A percentile compares a stretch with the other conserved stretches of the same genome.
Evolutionary conservation across 2,797 vertebrate genomes (phyloP).

Genomic region (Lacerta bilineata): DNA sequence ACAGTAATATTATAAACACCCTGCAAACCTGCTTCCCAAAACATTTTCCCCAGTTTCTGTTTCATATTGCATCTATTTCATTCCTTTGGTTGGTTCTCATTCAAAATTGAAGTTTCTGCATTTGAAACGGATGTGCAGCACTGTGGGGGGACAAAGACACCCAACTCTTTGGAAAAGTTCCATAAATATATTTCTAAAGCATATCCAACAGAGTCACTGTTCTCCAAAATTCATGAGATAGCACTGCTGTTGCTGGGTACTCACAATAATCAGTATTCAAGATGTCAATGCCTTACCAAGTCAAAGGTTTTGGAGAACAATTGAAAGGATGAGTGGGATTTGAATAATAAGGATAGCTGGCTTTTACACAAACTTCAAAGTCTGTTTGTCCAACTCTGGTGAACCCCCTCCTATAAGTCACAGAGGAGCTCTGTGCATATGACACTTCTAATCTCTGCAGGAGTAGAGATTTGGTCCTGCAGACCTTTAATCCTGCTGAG

Average conservation of each 20-base stretch:
- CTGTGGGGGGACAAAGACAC: neutral
- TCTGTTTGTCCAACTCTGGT: conserved; percentile 19
- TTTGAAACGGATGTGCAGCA: conserved; percentile 36
- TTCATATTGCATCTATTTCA: conserved; percentile 4
- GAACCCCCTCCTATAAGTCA: conserved; percentile 14
- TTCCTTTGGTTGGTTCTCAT: conserved; percentile 42
- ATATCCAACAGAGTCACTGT: neutral
- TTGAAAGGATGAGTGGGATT: conserved; percentile 28
- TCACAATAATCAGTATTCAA: neutral
- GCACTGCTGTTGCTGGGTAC: conserved; percentile 30
- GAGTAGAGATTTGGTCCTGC: conserved; percentile 11
- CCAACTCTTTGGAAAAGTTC: conserved; percentile 25
- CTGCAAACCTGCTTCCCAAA: neutral
- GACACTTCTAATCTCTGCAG: conserved; percentile 30
- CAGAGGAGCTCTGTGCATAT: conserved; percentile 19
- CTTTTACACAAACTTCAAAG: conserved; percentile 22
- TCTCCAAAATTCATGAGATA: conserved; percentile 39
- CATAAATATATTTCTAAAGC: conserved; percentile 49
- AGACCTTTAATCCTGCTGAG: neutral
- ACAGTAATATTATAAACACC: neutral
- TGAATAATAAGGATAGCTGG: conserved; percentile 32
- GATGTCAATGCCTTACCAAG: conserved; percentile 25
- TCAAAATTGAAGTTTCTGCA: conserved; percentile 40
- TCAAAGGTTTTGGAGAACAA: conserved; percentile 37
- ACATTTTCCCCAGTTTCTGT: neutral